Conservation (phyloP, 2,113 vertebrate species). For the Mystacornis crossleyi region DNA sequence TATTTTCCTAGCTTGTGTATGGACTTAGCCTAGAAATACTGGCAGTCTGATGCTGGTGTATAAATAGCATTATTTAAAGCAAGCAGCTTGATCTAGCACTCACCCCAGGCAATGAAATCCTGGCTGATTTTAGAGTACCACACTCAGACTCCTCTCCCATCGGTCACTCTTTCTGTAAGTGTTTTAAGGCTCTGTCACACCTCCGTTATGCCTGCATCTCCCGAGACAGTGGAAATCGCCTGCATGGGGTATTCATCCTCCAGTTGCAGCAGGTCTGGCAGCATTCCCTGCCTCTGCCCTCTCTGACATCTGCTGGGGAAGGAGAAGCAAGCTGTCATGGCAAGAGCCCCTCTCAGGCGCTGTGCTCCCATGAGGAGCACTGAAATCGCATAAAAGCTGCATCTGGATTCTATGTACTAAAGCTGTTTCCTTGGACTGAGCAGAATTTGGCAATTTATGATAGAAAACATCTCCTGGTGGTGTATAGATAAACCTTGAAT, state of each 20-base stretch:
- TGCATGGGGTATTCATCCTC: not conserved
- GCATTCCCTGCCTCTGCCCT: not conserved
- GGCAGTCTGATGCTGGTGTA: not conserved
- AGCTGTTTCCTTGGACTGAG: not conserved
- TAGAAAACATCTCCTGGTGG: not conserved
- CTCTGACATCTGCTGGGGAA: not conserved
- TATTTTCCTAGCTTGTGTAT: not conserved
- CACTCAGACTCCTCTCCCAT: not conserved
- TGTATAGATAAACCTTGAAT: not conserved
- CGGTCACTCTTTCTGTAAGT: accelerated
- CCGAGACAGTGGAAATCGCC: accelerated
- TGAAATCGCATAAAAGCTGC: not conserved
- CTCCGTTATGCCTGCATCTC: accelerated
- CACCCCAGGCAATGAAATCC: not conserved
- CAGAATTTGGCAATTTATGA: not conserved
- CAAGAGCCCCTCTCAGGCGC: not conserved
- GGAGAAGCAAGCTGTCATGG: not conserved
- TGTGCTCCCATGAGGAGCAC: not conserved
- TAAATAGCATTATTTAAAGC: not conserved
- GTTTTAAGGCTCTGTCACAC: not conserved
- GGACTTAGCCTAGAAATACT: not conserved
- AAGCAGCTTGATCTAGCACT: not conserved
- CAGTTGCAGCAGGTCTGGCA: not conserved
- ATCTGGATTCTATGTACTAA: not conserved
- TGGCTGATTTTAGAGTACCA: not conserved